phyloP scores from a whole-genome alignment of 2,888 invertebrate genomes.

The Pterobdella sp. region DNA sequence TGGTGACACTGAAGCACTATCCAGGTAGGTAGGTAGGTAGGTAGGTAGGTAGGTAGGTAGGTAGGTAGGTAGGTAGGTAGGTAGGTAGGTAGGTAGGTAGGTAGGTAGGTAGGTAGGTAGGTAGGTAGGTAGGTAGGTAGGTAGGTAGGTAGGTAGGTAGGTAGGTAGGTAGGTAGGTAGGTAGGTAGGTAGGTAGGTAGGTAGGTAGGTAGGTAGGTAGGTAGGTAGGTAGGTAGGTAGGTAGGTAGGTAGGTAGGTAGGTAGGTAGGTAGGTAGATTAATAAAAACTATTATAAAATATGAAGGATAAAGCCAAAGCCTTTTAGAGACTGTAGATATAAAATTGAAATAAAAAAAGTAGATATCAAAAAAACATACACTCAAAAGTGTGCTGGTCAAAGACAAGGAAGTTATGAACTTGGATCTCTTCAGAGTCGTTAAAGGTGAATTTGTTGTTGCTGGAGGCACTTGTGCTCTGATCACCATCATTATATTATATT shows the following conservation, averaged over 20 bases:
- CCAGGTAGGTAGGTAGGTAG: slow-evolving; percentile 29
- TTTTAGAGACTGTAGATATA: background rate
- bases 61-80: background rate
- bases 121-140: slow-evolving; percentile 16
- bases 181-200: slow-evolving; percentile 16
- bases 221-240: slow-evolving; percentile 10
- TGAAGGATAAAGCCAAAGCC: background rate
- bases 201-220: slow-evolving; percentile 16
- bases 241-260: background rate
- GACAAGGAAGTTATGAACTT: slow-evolving; percentile 73
- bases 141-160: slow-evolving; percentile 16
- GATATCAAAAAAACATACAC: slow-evolving; percentile 46
- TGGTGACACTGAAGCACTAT: slow-evolving; percentile 88
- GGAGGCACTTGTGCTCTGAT: slow-evolving; percentile 13
- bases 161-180: slow-evolving; percentile 16
- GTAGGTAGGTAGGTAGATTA: background rate
- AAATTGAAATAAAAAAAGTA: background rate
- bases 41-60: background rate
- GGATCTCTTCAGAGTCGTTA: slow-evolving; percentile 70
- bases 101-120: slow-evolving; percentile 16
- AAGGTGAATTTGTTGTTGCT: slow-evolving; percentile 46
- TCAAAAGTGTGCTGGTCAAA: slow-evolving; percentile 95
- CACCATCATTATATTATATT: too few relatives aligned
- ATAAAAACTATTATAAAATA: background rate
- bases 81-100: background rate